These are phyloP conservation scores for Sebastes vulpes DNA, from an alignment of 2,797 vertebrate genomes.

Conservation along the genomic window DNA sequence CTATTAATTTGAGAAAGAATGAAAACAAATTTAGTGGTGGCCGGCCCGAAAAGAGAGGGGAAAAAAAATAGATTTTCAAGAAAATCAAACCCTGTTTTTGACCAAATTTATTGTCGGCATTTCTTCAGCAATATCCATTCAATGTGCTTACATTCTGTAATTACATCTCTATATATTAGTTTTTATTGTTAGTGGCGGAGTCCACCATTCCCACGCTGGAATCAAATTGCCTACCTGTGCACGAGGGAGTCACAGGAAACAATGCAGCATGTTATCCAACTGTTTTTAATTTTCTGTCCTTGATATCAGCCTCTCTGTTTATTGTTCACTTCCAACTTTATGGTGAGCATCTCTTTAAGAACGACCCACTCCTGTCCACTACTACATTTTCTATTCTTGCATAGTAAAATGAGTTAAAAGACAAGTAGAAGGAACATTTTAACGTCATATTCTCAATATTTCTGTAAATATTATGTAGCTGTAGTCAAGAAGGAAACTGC, in stretches of 20 bases:
- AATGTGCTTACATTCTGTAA: not conserved
- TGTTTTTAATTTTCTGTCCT: not conserved
- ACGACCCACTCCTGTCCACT: not conserved
- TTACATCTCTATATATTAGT: not conserved
- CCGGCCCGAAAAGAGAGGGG: no score
- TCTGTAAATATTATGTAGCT: not conserved
- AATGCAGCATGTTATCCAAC: not conserved
- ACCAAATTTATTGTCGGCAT: not conserved
- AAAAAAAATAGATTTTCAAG: not conserved
- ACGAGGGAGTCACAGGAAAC: not conserved
- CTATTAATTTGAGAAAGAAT: no score
- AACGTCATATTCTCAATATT: no score
- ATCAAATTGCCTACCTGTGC: not conserved
- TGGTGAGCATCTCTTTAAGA: not conserved
- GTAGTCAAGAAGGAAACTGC: not conserved
- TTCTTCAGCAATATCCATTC: not conserved
- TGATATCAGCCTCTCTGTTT: not conserved
- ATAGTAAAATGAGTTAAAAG: not conserved
- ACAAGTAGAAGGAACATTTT: not conserved
- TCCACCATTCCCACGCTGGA: accelerated
- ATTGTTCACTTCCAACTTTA: not conserved
- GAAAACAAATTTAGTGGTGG: no score
- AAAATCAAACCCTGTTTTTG: not conserved
- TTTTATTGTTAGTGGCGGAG: not conserved
- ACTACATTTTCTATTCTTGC: not conserved